Conservation (phyloP, 2,797 vertebrate species). For the Mormyrus hasselquistii region DNA sequence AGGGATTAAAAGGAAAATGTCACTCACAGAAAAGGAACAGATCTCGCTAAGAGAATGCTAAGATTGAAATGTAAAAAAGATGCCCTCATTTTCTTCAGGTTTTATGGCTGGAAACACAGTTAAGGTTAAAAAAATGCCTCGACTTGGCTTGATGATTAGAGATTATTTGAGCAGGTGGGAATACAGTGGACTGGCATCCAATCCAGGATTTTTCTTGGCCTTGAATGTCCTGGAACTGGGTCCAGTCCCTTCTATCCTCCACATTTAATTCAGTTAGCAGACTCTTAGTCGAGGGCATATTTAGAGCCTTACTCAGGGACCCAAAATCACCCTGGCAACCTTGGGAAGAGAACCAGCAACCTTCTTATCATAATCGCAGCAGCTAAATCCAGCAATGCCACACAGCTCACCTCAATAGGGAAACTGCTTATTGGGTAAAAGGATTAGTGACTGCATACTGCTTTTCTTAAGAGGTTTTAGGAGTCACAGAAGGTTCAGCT, state of each 20-base stretch:
- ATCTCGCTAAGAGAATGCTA: background rate
- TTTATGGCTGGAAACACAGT: background rate
- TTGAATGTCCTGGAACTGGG: background rate
- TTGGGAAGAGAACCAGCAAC: background rate
- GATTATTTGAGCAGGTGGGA: background rate
- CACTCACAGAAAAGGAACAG: background rate
- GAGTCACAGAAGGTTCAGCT: background rate
- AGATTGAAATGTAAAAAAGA: background rate
- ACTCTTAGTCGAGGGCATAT: background rate
- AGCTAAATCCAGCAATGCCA: background rate
- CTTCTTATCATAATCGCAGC: background rate
- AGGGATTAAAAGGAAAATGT: background rate
- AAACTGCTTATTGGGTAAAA: background rate
- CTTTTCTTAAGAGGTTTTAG: background rate
- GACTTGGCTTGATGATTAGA: background rate
- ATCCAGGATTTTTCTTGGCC: background rate
- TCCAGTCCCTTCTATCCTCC: background rate
- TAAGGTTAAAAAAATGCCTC: background rate
- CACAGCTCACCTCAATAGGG: background rate
- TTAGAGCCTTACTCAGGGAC: background rate
- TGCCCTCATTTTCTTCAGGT: background rate
- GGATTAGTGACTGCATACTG: background rate
- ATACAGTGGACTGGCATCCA: background rate
- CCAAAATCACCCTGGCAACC: background rate
- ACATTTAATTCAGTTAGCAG: background rate